phyloP scores from a whole-genome alignment of 2,113 vertebrate genomes.

The Cacatua alba region DNA sequence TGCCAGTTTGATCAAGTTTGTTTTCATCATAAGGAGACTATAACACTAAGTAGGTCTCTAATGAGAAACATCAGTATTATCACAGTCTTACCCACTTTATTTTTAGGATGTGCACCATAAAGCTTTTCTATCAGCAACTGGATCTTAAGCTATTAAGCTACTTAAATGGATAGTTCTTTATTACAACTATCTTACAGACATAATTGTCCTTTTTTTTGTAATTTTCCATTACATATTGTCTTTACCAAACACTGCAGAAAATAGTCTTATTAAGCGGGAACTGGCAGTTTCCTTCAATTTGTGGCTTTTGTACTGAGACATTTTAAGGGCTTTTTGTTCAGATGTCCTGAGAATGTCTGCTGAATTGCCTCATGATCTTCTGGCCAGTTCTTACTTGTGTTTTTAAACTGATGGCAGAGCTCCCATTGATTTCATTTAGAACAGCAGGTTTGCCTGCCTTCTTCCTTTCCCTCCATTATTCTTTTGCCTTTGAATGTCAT shows the following conservation, averaged over 20 bases:
- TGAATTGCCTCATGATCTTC: constrained; percentile 35
- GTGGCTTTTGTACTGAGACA: not conserved
- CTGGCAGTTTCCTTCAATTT: constrained; percentile 9
- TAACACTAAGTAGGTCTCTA: not conserved
- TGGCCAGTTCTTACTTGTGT: not conserved
- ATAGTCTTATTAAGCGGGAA: not conserved
- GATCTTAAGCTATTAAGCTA: not conserved
- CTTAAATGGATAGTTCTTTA: not conserved
- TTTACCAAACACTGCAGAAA: not conserved
- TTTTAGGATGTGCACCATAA: not conserved
- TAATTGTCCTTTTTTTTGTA: not conserved
- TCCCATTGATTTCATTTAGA: not conserved
- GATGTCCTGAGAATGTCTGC: constrained; percentile 33
- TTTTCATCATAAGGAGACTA: not conserved
- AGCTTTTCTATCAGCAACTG: not conserved
- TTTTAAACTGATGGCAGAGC: not conserved
- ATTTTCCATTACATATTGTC: not conserved
- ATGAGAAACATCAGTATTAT: not conserved
- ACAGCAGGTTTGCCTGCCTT: not conserved
- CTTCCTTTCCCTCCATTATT: not conserved
- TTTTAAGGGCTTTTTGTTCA: constrained; percentile 32
- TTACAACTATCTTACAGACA: not conserved
- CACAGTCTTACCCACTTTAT: not conserved
- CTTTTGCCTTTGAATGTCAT: constrained; percentile 34
- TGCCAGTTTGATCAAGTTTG: not conserved